These are phyloP conservation scores for Achroia grisella DNA, from an alignment of 1,140 invertebrate genomes.

Conservation along the genomic window DNA sequence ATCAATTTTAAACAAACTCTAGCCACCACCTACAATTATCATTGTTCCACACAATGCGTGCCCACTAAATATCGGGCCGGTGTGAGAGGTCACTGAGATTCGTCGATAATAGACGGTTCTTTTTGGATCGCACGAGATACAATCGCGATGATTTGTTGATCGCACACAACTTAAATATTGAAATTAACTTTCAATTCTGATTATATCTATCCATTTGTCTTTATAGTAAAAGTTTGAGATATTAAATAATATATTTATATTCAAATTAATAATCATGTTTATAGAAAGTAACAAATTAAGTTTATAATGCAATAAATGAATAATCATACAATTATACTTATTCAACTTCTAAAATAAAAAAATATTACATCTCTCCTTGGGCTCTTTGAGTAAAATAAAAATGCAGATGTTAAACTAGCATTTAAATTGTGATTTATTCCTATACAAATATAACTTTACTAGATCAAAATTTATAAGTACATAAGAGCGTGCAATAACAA, in stretches of 20 bases:
- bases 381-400: no score
- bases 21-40: constrained; percentile 62
- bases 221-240: constrained; percentile 4
- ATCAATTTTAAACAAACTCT: constrained; percentile 70
- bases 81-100: constrained; percentile 54
- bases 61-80: constrained; percentile 40
- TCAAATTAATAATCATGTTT: constrained; percentile 29
- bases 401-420: no score
- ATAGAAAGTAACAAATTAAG: no score
- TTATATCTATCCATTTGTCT: constrained; percentile 29
- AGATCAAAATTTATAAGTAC: no score
- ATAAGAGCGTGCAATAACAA: no score
- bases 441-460: no score
- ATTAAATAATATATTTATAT: constrained; percentile 50
- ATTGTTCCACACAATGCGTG: constrained; percentile 49
- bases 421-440: no score
- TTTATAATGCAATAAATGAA: no score
- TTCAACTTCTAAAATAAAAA: no score
- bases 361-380: no score
- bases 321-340: no score
- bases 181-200: constrained; percentile 65
- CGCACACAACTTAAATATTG: constrained; percentile 61
- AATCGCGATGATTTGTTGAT: constrained; percentile 65
- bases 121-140: constrained; percentile 54
- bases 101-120: constrained; percentile 48